phyloP scores from a whole-genome alignment of 2,888 invertebrate species.

The Pandemis heparana region DNA sequence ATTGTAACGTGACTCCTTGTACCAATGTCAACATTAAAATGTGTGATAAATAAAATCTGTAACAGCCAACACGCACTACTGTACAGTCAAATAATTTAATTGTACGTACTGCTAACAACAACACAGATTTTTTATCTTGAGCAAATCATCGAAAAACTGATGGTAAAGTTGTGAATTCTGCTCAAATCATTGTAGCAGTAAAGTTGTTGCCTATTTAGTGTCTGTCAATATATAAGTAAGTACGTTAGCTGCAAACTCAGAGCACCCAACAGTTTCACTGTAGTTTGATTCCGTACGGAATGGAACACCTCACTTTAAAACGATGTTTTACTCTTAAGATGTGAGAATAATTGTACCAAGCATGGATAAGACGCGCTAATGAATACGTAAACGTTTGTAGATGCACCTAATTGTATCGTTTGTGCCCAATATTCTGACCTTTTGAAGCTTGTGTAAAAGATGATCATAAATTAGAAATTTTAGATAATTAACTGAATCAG shows the following conservation, averaged over 20 bases:
- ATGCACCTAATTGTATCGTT: no score
- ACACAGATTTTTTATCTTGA: no score
- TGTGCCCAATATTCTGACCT: no score
- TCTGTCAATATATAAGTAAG: not conserved
- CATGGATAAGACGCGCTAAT: not conserved
- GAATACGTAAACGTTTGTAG: no score
- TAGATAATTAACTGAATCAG: no score
- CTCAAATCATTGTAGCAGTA: not conserved
- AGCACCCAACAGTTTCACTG: conserved; percentile 49
- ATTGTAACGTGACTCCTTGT: not conserved
- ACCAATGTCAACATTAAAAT: not conserved
- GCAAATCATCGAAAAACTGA: no score
- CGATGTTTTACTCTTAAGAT: conserved; percentile 48
- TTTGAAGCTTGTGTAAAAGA: no score
- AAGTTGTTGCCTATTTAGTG: not conserved
- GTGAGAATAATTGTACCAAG: conserved; percentile 44
- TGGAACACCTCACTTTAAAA: conserved; percentile 59
- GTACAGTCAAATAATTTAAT: no score
- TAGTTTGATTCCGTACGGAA: conserved; percentile 68
- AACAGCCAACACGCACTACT: no score
- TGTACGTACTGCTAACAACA: no score
- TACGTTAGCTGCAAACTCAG: conserved; percentile 4
- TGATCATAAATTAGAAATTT: no score
- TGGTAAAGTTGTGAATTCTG: not conserved
- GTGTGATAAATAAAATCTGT: no score